Evolutionary conservation across 2,797 vertebrate genomes (phyloP), one percentile per base, ranked within the genome.

Genomic region (Poeciliopsis paucimaculata): DNA sequence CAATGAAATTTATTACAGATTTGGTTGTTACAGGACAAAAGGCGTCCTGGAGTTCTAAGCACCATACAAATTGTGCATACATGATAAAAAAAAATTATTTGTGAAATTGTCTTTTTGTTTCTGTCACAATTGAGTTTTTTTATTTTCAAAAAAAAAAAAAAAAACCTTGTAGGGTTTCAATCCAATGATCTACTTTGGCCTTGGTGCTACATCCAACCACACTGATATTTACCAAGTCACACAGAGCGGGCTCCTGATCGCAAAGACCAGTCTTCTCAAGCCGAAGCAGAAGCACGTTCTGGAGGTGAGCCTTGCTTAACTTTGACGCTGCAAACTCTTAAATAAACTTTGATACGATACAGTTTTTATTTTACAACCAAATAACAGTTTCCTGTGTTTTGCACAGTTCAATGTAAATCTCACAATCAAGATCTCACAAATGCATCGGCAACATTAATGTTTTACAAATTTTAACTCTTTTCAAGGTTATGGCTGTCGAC

Each of bases 401-500:
- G 13, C 23, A 41, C 36, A 68, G 36, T 36, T 23, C 16, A 23
- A 20, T 23, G 3, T 66, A 26, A 68, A 41, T 41, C 20, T 53
- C 23, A 3, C 34, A 39, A 66, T 66, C 34, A 11, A 9, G 20
- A 11, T 39, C 18, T 66, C 34, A 68, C 36, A 26, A 41, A 68
- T 41, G 23, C 12, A 68, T 41, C 2, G 18, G 12, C 62, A 66
- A 39, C 39, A 68, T n/a, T 68, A 5, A 68, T n/a, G 20, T 26
- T 68, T 66, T 68, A 74, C 51, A 46, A 70, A 78, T 4, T 81
- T 28, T 3, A 74, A 74, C 84, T 18, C 26, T 18, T 82, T 78
- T 85, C 68, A 88, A 97, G 96, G 90, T 97, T 39, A 78, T 77
- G n/a, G 97, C 96, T 20, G 78, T 91, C 73, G 97, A 97, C 82